Evolutionary conservation across 1,140 invertebrate genomes (phyloP).

Genomic region (Ostrea denselamellosa): DNA sequence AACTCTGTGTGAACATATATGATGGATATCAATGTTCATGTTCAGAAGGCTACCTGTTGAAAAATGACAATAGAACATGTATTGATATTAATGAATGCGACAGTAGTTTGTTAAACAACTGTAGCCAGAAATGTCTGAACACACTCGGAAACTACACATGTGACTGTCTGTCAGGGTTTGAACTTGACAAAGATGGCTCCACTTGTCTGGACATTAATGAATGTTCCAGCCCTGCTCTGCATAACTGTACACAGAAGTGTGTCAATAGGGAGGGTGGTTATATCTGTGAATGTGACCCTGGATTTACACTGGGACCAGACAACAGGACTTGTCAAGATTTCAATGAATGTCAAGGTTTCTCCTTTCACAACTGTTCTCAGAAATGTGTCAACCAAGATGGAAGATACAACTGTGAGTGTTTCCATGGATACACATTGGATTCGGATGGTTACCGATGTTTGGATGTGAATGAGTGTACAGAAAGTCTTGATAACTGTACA

Average conservation of each 20-base stretch:
- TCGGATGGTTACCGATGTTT: neutral
- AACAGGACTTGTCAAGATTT: conserved; percentile 25
- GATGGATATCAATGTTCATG: conserved; percentile 4
- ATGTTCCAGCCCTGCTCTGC: neutral
- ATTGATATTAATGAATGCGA: conserved; percentile 22
- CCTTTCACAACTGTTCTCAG: conserved; percentile 33
- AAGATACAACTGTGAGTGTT: conserved; percentile 27
- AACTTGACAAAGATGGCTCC: neutral
- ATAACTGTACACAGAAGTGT: conserved; percentile 16
- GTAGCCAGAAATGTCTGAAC: conserved; percentile 4
- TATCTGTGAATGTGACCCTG: conserved; percentile 29
- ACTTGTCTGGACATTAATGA: conserved; percentile 19
- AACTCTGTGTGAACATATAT: neutral
- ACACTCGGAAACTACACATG: neutral
- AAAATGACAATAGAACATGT: conserved; percentile 16
- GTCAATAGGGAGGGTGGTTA: conserved; percentile 5
- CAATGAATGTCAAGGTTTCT: conserved; percentile 5
- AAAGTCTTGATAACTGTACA: neutral
- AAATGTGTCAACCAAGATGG: conserved; percentile 32
- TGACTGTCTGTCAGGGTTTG: neutral
- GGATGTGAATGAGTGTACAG: conserved; percentile 38
- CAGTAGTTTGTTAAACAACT: neutral
- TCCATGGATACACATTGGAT: conserved; percentile 11
- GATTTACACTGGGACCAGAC: neutral
- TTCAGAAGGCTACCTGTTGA: neutral